phyloP scores from a whole-genome alignment of 2,113 vertebrate species.

The Dicentrarchus labrax region DNA sequence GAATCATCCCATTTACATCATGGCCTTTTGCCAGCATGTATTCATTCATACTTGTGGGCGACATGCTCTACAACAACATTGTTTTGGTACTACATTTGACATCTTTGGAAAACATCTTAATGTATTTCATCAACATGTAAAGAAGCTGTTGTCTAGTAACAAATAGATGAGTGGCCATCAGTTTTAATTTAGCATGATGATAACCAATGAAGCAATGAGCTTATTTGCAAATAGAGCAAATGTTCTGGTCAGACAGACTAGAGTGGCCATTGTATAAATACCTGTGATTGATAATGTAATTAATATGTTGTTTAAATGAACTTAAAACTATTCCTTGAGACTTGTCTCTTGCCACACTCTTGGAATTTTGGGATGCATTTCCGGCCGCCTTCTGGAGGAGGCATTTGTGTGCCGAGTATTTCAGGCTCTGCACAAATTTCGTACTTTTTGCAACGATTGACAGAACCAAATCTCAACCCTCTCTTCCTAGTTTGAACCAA shows the following conservation, averaged over 20 bases:
- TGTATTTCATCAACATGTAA: background rate
- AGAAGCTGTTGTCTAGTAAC: background rate
- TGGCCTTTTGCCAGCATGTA: background rate
- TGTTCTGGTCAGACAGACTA: background rate
- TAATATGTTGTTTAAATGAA: slow-evolving; percentile 14
- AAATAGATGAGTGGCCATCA: background rate
- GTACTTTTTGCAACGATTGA: slow-evolving; percentile 8
- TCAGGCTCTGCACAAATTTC: background rate
- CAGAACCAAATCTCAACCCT: background rate
- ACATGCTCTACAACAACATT: too few relatives aligned
- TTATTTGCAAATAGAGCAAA: slow-evolving; percentile 11
- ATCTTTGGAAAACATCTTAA: too few relatives aligned
- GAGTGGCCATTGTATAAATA: slow-evolving; percentile 10
- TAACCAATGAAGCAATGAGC: background rate
- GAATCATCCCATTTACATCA: background rate
- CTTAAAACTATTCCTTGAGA: background rate
- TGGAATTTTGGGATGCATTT: background rate
- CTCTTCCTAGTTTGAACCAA: slow-evolving; percentile 4
- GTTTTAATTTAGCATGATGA: slow-evolving; percentile 34
- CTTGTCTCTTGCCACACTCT: background rate
- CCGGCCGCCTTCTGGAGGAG: background rate
- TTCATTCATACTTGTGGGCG: background rate
- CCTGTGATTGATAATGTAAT: background rate
- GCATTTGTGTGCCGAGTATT: background rate
- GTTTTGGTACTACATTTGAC: too few relatives aligned